phyloP scores from a whole-genome alignment of 1,140 invertebrate genomes.

The Ostrea denselamellosa region DNA sequence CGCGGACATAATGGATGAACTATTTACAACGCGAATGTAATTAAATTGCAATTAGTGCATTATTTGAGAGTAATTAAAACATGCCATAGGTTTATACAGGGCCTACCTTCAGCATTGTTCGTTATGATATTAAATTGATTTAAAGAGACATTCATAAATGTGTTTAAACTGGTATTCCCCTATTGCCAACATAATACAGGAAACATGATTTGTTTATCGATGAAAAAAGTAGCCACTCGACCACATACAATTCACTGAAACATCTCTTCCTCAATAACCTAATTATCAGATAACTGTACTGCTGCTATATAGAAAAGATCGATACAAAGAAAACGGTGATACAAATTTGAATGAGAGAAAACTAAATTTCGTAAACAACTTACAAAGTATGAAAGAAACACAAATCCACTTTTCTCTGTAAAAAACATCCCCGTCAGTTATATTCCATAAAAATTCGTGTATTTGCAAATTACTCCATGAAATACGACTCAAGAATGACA shows the following conservation, averaged over 20 bases:
- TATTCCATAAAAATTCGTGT: slow-evolving; percentile 14
- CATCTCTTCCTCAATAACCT: neutral
- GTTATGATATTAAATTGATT: neutral
- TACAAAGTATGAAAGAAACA: neutral
- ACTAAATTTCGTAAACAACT: neutral
- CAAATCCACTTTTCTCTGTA: neutral
- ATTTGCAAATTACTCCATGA: neutral
- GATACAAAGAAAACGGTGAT: neutral
- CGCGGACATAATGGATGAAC: neutral
- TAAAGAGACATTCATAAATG: neutral
- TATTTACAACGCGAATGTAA: neutral
- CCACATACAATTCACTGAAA: neutral
- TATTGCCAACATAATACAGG: neutral
- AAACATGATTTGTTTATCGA: slow-evolving; percentile 1
- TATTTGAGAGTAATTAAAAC: neutral
- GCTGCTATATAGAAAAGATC: neutral
- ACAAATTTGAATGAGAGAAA: too few species aligned
- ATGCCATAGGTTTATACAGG: neutral
- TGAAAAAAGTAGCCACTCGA: neutral
- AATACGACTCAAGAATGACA: slow-evolving; percentile 5
- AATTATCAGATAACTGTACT: neutral
- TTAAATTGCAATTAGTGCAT: neutral
- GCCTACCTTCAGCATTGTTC: neutral
- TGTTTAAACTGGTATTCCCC: neutral
- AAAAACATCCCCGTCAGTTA: neutral